Percentiles rank a stretch among this genome's conserved stretches.
Evolutionary conservation across 1,140 invertebrate species (phyloP).

Genomic region (Bombus soroeensis): DNA sequence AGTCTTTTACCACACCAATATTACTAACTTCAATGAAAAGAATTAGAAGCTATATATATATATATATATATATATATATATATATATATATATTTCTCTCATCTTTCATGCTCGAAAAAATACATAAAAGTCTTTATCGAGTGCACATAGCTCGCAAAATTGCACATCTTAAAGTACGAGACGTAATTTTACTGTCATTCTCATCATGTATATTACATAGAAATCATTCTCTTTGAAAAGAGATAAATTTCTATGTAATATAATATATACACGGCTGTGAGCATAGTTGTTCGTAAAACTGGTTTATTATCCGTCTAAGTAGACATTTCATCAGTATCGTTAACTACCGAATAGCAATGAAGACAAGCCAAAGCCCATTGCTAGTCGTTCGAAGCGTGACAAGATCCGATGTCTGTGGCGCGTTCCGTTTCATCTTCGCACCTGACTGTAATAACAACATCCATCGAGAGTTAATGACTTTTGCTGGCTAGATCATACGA

Average conservation of each 20-base stretch:
- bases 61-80: too few relatives aligned
- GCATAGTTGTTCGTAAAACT: neutral
- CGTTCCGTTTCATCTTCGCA: slow-evolving; percentile 32
- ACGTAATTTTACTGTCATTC: neutral
- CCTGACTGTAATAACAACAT: slow-evolving; percentile 27
- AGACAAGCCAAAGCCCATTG: neutral
- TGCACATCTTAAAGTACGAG: neutral
- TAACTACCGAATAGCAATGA: neutral
- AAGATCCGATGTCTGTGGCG: neutral
- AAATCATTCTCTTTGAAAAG: too few relatives aligned
- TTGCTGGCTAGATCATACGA: slow-evolving; percentile 26
- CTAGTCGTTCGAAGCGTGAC: neutral
- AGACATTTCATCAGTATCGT: neutral
- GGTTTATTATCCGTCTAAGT: neutral
- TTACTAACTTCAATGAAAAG: too few relatives aligned
- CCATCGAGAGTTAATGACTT: slow-evolving; percentile 40
- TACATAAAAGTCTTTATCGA: neutral
- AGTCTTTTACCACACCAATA: too few relatives aligned
- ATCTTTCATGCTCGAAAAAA: too few relatives aligned
- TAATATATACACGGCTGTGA: neutral
- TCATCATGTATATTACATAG: too few relatives aligned
- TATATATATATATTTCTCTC: too few relatives aligned
- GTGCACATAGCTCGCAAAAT: neutral
- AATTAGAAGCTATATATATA: too few relatives aligned
- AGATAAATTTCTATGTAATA: neutral